Evolutionary conservation across 2,888 invertebrate genomes (phyloP).

Genomic region (Cerastis leucographa): DNA sequence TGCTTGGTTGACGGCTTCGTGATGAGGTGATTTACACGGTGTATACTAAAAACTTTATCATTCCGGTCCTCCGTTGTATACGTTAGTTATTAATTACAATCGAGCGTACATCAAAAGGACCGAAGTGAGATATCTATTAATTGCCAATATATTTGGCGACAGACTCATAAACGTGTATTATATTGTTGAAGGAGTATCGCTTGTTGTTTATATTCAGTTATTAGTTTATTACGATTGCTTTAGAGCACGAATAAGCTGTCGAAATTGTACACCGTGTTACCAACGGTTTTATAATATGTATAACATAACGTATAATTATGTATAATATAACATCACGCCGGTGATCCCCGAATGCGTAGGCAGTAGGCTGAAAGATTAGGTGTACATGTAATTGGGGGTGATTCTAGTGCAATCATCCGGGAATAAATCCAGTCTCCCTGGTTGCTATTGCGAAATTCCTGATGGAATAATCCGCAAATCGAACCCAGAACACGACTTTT

Average conservation of each 20-base stretch:
- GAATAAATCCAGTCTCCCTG: too few relatives aligned
- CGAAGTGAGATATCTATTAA: constrained; percentile 21
- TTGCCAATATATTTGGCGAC: constrained; percentile 31
- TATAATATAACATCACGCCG: too few relatives aligned
- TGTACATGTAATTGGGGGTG: neutral
- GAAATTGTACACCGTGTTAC: neutral
- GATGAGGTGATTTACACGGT: too few relatives aligned
- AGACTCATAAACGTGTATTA: constrained; percentile 28
- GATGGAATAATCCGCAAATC: too few relatives aligned
- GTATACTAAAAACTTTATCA: neutral
- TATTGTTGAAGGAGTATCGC: neutral
- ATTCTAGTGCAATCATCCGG: too few relatives aligned
- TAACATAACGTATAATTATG: too few relatives aligned
- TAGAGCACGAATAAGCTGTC: neutral
- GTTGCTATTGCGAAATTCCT: too few relatives aligned
- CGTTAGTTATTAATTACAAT: constrained; percentile 21
- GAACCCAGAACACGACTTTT: too few relatives aligned
- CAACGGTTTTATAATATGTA: neutral
- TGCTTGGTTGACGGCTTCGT: too few relatives aligned
- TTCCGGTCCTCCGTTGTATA: neutral
- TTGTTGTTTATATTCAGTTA: constrained; percentile 4
- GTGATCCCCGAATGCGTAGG: neutral
- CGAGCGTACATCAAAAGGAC: constrained; percentile 18
- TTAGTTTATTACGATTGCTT: constrained; percentile 18
- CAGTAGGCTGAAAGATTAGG: neutral